Conservation (phyloP, 2,888 invertebrate species). For the Hoplodrina blanda region DNA sequence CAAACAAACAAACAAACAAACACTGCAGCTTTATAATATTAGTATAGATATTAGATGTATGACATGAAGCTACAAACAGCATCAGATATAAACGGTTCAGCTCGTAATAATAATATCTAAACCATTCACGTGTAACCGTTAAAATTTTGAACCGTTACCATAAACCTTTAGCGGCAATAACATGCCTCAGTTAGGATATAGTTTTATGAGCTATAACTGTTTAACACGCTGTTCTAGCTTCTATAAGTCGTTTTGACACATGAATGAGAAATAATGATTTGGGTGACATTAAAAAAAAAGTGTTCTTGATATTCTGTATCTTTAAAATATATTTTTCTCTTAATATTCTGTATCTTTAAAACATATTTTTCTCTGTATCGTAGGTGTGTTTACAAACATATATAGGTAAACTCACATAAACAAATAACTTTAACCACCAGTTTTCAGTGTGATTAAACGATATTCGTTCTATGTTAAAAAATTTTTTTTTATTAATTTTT, state of each 20-base stretch:
- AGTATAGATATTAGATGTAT: not conserved
- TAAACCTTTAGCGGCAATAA: conserved; percentile 63
- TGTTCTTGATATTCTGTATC: not conserved
- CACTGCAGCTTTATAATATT: not conserved
- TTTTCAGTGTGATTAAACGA: too few species aligned
- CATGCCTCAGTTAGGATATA: conserved; percentile 60
- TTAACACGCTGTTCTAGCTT: conserved; percentile 54
- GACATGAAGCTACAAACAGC: conserved; percentile 1
- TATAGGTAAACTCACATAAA: too few species aligned
- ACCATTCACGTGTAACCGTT: conserved; percentile 52
- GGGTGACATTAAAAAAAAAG: not conserved
- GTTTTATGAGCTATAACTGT: conserved; percentile 65
- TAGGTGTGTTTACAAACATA: too few species aligned
- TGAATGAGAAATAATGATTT: conserved; percentile 56
- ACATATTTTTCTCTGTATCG: too few species aligned
- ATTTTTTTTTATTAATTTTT: too few species aligned
- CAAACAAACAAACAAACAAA: too few species aligned
- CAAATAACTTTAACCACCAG: too few species aligned
- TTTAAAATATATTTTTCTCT: too few species aligned
- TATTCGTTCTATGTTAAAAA: too few species aligned
- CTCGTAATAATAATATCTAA: conserved; percentile 52
- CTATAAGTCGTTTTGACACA: conserved; percentile 47
- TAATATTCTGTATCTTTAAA: too few species aligned
- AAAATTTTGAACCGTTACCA: conserved; percentile 53
- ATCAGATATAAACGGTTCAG: conserved; percentile 36